Conservation (phyloP, 2,113 vertebrate species). For the Gambusia affinis region DNA sequence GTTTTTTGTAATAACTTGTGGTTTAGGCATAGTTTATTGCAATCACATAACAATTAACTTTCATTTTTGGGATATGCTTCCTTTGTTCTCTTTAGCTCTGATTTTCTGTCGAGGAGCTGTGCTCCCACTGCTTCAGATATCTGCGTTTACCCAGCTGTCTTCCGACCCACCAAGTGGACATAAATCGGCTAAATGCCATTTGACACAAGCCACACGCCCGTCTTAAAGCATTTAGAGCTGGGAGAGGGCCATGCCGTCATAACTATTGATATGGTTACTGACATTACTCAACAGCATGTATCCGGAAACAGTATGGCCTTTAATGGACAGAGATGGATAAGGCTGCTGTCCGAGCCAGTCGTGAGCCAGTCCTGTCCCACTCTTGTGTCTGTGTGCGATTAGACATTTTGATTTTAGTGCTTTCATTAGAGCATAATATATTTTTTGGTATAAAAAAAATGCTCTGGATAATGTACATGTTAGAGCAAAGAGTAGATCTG, state of each 20-base stretch:
- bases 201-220: constrained; percentile 62
- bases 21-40: constrained; percentile 9
- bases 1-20: constrained; percentile 22
- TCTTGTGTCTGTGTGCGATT: constrained; percentile 12
- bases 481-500: constrained; percentile 17
- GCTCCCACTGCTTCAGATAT: background rate
- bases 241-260: constrained; percentile 52
- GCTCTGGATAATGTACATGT: constrained; percentile 42
- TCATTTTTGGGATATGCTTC: background rate
- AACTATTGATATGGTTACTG: constrained; percentile 56
- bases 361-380: constrained; percentile 42
- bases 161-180: constrained; percentile 38
- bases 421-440: constrained; percentile 24
- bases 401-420: constrained; percentile 5
- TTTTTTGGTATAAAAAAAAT: constrained; percentile 24
- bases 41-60: background rate
- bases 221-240: constrained; percentile 59
- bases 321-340: constrained; percentile 71
- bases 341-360: constrained; percentile 43
- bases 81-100: background rate
- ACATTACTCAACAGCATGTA: constrained; percentile 45
- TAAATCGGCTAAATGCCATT: constrained; percentile 43
- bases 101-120: background rate
- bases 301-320: constrained; percentile 50
- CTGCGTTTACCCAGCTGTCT: constrained; percentile 32